phyloP scores from a whole-genome alignment of 2,888 invertebrate species.

The Heliothis peltigera region DNA sequence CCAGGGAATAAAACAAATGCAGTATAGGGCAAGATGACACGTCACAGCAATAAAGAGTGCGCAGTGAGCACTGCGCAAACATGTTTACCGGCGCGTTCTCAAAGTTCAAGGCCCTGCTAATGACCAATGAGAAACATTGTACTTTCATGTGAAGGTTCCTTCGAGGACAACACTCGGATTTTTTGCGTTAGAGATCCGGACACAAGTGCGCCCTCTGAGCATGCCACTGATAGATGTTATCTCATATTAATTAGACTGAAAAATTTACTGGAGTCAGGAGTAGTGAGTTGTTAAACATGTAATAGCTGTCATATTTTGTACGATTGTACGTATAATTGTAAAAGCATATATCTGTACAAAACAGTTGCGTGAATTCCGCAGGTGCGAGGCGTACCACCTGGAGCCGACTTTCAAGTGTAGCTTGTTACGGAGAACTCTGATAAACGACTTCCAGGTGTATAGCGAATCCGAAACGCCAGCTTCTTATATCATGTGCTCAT shows the following conservation, averaged over 20 bases:
- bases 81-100: slow-evolving; percentile 84
- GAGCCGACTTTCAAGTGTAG: slow-evolving; percentile 54
- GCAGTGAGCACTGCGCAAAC: slow-evolving; percentile 85
- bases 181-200: slow-evolving; percentile 12
- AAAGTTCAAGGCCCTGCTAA: slow-evolving; percentile 87
- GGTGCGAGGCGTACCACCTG: slow-evolving; percentile 61
- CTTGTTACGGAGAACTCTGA: slow-evolving; percentile 51
- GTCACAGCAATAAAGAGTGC: slow-evolving; percentile 82
- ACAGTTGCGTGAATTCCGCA: slow-evolving; percentile 53
- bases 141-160: slow-evolving; percentile 70
- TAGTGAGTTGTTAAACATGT: too few relatives aligned
- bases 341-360: slow-evolving; percentile 29
- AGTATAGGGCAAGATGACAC: slow-evolving; percentile 71
- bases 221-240: too few relatives aligned
- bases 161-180: slow-evolving; percentile 31
- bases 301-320: too few relatives aligned
- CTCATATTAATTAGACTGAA: too few relatives aligned
- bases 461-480: slow-evolving; percentile 37
- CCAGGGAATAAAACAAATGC: slow-evolving; percentile 69
- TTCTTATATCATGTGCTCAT: slow-evolving; percentile 29
- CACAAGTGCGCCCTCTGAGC: background rate
- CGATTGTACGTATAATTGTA: too few relatives aligned
- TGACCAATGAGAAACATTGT: slow-evolving; percentile 76
- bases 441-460: slow-evolving; percentile 63
- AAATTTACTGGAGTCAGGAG: too few relatives aligned